Percentiles rank a stretch among this genome's conserved stretches.
Conservation (phyloP, 2,113 vertebrate genomes). For the Alces alces region DNA sequence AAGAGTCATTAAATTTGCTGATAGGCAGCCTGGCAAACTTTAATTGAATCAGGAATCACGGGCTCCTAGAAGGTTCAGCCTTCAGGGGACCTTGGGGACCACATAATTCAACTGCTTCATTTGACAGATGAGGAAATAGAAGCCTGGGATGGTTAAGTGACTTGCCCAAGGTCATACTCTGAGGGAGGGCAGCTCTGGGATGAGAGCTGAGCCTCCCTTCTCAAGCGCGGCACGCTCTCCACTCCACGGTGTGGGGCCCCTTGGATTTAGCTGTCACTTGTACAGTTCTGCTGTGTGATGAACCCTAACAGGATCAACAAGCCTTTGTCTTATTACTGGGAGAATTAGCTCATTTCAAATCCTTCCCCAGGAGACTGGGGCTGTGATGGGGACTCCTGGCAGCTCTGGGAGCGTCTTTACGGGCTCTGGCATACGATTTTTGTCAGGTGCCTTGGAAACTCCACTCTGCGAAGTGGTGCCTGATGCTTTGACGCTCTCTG, state of each 20-base stretch:
- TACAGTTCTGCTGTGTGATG: background rate
- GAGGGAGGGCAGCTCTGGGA: constrained; percentile 2
- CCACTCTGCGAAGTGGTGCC: background rate
- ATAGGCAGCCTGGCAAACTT: constrained; percentile 60
- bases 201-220: background rate
- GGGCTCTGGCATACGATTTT: background rate
- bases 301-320: background rate
- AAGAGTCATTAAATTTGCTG: constrained; percentile 69
- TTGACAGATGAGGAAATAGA: constrained; percentile 36
- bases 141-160: constrained; percentile 40
- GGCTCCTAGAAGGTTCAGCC: constrained; percentile 51
- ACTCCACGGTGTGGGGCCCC: accelerated
- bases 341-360: background rate
- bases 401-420: background rate
- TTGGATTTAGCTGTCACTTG: background rate
- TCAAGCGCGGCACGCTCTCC: accelerated
- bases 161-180: constrained; percentile 57
- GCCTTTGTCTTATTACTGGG: background rate
- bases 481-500: background rate
- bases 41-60: constrained; percentile 64
- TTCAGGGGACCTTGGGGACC: constrained; percentile 31
- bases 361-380: background rate
- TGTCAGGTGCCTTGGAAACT: background rate
- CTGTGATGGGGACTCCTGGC: background rate
- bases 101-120: constrained; percentile 47